Percentiles rank a stretch among this genome's conserved stretches.
Conservation (phyloP, 2,797 vertebrate species). For the Halcyon smyrnensis region DNA sequence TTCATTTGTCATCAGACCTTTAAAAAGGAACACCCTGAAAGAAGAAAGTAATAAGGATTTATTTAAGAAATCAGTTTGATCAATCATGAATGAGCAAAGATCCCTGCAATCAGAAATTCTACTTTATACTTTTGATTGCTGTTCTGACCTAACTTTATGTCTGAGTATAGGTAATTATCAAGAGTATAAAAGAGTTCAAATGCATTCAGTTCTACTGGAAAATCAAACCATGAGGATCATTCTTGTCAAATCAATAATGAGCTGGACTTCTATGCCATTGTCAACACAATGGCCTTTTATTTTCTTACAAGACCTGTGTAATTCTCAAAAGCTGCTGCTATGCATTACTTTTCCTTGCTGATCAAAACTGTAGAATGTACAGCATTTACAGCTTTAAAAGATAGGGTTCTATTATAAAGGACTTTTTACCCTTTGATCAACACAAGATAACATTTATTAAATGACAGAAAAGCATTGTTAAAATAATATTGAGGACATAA, state of each 20-base stretch:
- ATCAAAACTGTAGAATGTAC: slow-evolving; percentile 13
- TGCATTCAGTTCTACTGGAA: slow-evolving; percentile 23
- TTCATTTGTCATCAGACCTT: not conserved
- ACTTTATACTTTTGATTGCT: not conserved
- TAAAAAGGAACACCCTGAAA: not conserved
- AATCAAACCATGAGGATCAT: slow-evolving; percentile 37
- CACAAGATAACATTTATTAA: slow-evolving; percentile 11
- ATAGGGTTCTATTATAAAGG: not conserved
- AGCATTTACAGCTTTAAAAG: not conserved
- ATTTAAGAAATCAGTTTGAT: slow-evolving; percentile 1
- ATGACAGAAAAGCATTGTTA: not conserved
- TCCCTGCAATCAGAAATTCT: not conserved
- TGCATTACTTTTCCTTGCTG: slow-evolving; percentile 1
- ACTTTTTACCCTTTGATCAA: not conserved
- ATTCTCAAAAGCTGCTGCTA: slow-evolving; percentile 33
- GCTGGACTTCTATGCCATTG: slow-evolving; percentile 15
- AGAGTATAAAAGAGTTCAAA: slow-evolving; percentile 17
- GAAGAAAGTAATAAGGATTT: not conserved
- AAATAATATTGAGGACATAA: slow-evolving; percentile 5
- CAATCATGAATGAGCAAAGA: not conserved
- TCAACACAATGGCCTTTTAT: slow-evolving; percentile 36
- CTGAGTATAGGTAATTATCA: not conserved
- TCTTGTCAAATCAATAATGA: slow-evolving; percentile 49
- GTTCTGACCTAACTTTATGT: not conserved
- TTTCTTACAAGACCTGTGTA: slow-evolving; percentile 38